Conservation (phyloP, 2,888 invertebrate species). For the Drosophila villosipedis region DNA sequence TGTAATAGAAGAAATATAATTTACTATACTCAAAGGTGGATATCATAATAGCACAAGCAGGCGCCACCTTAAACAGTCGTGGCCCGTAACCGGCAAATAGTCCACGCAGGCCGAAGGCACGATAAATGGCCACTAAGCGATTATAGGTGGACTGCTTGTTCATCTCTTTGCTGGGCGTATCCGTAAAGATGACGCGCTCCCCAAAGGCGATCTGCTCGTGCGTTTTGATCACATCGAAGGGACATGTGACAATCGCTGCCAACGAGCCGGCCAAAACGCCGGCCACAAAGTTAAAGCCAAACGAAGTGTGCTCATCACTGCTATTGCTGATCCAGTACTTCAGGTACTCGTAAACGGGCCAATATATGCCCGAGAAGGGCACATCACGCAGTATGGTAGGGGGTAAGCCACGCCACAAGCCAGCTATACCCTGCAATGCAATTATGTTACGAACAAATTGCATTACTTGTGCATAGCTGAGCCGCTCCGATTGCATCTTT, state of each 20-base stretch:
- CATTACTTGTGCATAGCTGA: slow-evolving; percentile 89
- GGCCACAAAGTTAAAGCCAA: slow-evolving; percentile 91
- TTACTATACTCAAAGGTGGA: slow-evolving; percentile 98
- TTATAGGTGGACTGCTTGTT: slow-evolving; percentile 77
- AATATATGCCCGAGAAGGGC: slow-evolving; percentile 91
- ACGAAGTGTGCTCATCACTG: slow-evolving; percentile 87
- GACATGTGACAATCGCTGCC: slow-evolving; percentile 97
- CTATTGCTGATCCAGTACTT: slow-evolving; percentile 87
- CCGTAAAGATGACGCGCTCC: slow-evolving; percentile 89
- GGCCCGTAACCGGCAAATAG: slow-evolving; percentile 95
- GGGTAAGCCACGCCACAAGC: slow-evolving; percentile 92
- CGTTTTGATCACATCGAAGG: slow-evolving; percentile 99
- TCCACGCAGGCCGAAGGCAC: slow-evolving; percentile 89
- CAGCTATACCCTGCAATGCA: slow-evolving; percentile 89
- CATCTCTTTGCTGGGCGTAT: slow-evolving; percentile 70
- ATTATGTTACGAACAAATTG: slow-evolving; percentile 88
- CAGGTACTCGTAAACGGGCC: slow-evolving; percentile 93
- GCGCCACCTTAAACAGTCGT: slow-evolving; percentile 96
- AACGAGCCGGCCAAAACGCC: slow-evolving; percentile 94
- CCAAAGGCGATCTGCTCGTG: slow-evolving; percentile 97
- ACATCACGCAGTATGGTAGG: slow-evolving; percentile 83
- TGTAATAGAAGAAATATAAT: slow-evolving; percentile 90
- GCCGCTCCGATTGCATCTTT: slow-evolving; percentile 98
- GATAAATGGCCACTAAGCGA: slow-evolving; percentile 89
- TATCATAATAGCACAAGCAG: slow-evolving; percentile 99